Base-by-base conservation (phyloP, 92 coral and sea anemone genomes). In the Epizoanthus fatuus region DNA sequence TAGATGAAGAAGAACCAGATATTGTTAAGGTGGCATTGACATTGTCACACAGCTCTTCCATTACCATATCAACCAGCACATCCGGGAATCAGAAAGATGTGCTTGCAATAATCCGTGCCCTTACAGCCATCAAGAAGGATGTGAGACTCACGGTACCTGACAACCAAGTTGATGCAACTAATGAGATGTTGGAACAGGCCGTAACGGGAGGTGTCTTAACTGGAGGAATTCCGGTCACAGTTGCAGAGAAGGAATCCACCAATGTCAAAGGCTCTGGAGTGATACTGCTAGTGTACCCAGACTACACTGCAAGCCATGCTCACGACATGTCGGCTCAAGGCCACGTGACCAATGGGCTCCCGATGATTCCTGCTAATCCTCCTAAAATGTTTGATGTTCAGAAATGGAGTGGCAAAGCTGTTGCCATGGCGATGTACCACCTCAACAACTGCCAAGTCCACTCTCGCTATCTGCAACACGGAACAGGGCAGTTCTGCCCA, bases 361-460 rank as follows among this genome's bases (percentile, higher is more conserved):
- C 14, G 1, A 52, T 8, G 56, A 8, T 52, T 52, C 56, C 56
- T 8, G 9, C 56, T 52, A 14, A 14, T 52, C 56, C 56, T 52
- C 56, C 56, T 52, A 52, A 14, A 52, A 52, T 52, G 14, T 8
- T 52, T 52, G 56, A 52, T 52, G 56, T 52, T 2, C 56, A 52
- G 0, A 52, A 52, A 29, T 29, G 35, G 35, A 29, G 89, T 20
- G 81, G 81, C 38, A 12, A 86, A 44, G 84, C 89, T 32, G 57
- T 86, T 29, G 89, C 84, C 35, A 82, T 76, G 63, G 89, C 84
- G 16, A 32, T 86, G 79, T 56, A 74, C 63, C 55, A 75, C 72
- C 63, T 86, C 70, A 66, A 40, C 74, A 86, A 81, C 68, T 86
- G 89, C 49, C 89, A 83, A 49, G 80, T 86, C 64, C 89, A 86